Evolutionary conservation across 1,140 invertebrate genomes (phyloP), one percentile per base, ranked within the genome.

Genomic region (Stegodyphus dumicola): DNA sequence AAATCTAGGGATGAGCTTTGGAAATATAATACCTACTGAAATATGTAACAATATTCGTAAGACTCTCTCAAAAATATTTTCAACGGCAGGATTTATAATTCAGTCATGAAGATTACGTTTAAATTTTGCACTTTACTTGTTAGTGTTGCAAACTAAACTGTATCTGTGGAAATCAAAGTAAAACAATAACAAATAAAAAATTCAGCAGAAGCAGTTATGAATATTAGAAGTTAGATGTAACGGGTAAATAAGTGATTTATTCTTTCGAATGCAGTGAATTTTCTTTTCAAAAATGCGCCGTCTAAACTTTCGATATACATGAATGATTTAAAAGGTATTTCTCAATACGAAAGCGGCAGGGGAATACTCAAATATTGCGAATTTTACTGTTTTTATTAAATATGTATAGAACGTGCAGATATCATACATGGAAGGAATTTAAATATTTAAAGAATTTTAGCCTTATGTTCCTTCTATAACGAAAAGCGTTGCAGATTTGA

Each of bases 361-460:
- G 56, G 15, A 15, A 60, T 60, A 15, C 9, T 9, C 9, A 60
- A 60, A 60, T 60, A 60, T 60, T 15, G 56, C 56, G 15, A 60
- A 15, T 15, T 60, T 60, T 60, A 60, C 56, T 10, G 15, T 60
- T 60, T 67, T 18, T 67, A 67, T 67, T 67, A 67, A 67, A 67
- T 67, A 67, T 67, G 15, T 18, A 67, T 17, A 67, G 7, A 64
- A 18, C 15, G 2, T 9, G 18, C 56, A 9, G 56, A 60, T 10
- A 10, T 9, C 56, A 60, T 60, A 60, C 15, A 2, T 60, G 56
- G 56, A 60, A 60, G 15, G 56, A 67, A n/a, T 67, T 67, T 67
- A 67, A 67, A 67, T 67, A 67, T 67, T 67, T 17, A 67, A 67
- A 67, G 66, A 18, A 9, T 67, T 67, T 67, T 33, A 33, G 33